Conservation (phyloP, 2,888 invertebrate species). For the Megastigmus dorsalis region DNA sequence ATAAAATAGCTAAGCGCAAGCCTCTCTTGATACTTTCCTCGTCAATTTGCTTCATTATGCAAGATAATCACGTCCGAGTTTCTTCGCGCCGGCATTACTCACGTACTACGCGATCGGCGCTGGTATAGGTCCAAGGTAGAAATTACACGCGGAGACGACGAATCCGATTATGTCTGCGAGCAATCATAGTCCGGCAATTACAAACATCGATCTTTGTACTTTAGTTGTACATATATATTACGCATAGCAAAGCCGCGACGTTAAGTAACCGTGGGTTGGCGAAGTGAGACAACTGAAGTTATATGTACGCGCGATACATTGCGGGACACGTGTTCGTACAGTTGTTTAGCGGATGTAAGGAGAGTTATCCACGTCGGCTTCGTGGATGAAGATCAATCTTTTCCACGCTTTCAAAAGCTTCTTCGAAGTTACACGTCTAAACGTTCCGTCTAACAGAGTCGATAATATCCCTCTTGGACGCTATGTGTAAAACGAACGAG, state of each 20-base stretch:
- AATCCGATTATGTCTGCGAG: constrained; percentile 42
- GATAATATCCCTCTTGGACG: no score
- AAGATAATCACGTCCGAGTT: constrained; percentile 29
- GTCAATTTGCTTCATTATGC: constrained; percentile 46
- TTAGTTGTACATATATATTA: no score
- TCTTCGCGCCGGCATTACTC: neutral
- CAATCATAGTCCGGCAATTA: constrained; percentile 44
- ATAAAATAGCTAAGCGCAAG: constrained; percentile 9
- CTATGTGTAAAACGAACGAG: no score
- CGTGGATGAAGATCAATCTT: neutral
- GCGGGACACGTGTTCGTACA: no score
- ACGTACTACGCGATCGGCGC: neutral
- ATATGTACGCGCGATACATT: no score
- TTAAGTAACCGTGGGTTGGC: constrained; percentile 35
- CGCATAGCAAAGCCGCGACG: neutral
- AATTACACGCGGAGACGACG: constrained; percentile 41
- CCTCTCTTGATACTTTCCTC: constrained; percentile 21
- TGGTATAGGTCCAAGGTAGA: neutral
- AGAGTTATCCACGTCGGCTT: neutral
- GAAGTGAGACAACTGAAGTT: neutral
- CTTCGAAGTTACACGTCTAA: no score
- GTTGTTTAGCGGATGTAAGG: no score
- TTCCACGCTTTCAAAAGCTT: no score
- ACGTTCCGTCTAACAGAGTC: no score
- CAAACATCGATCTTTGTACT: constrained; percentile 46